Conservation (phyloP, 2,888 invertebrate species). For the Phengaris arion region DNA sequence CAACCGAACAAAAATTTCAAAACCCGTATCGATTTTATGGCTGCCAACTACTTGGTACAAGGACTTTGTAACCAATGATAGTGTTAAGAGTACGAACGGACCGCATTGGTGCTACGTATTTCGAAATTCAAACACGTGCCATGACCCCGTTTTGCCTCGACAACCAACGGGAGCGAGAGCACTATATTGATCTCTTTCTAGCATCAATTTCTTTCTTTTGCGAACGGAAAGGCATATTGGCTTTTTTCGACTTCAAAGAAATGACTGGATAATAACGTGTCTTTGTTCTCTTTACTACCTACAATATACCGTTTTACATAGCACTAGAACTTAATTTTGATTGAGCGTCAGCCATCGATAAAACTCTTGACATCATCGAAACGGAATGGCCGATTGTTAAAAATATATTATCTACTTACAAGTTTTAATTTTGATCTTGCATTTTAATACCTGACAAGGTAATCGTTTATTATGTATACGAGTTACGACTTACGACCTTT, state of each 20-base stretch:
- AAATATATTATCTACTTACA: constrained; percentile 7
- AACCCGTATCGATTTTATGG: constrained; percentile 60
- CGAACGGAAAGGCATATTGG: constrained; percentile 52
- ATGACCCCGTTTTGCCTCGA: constrained; percentile 65
- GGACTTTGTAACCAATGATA: constrained; percentile 64
- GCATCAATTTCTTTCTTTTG: constrained; percentile 43
- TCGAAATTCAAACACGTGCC: constrained; percentile 78
- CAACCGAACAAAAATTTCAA: constrained; percentile 40
- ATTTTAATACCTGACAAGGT: background rate
- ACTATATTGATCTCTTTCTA: constrained; percentile 54
- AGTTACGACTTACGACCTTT: background rate
- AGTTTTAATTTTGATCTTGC: constrained; percentile 14
- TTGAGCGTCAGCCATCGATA: constrained; percentile 29
- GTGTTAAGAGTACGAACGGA: constrained; percentile 57
- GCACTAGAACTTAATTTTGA: constrained; percentile 43
- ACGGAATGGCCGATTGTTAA: constrained; percentile 24
- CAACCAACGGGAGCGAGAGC: constrained; percentile 48
- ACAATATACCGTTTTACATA: constrained; percentile 44
- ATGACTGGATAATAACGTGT: constrained; percentile 54
- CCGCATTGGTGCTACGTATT: constrained; percentile 73
- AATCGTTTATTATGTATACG: background rate
- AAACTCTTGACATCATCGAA: constrained; percentile 48
- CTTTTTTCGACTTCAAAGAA: constrained; percentile 42
- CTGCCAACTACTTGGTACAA: constrained; percentile 53
- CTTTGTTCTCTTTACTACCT: constrained; percentile 47